phyloP scores from a whole-genome alignment of 2,888 invertebrate species.

The Drosophila crucigera region DNA sequence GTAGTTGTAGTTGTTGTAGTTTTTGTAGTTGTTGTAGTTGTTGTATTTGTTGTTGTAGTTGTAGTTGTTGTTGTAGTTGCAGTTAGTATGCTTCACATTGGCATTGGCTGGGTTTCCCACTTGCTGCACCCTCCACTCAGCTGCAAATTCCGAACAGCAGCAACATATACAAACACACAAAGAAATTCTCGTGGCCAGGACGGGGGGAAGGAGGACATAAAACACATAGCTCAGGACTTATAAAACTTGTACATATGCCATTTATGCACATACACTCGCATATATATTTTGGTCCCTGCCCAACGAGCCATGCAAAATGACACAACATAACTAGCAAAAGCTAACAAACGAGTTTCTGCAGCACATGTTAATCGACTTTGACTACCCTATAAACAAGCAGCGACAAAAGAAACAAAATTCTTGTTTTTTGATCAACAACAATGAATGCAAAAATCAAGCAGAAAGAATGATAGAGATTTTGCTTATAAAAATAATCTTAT shows the following conservation, averaged over 20 bases:
- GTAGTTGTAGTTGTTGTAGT: slow-evolving; percentile 3
- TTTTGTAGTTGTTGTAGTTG: slow-evolving; percentile 13
- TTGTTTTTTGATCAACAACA: neutral
- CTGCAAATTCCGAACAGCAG: slow-evolving; percentile 42
- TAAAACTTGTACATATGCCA: slow-evolving; percentile 48
- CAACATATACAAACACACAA: slow-evolving; percentile 23
- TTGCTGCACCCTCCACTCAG: slow-evolving; percentile 4
- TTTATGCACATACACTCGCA: slow-evolving; percentile 9
- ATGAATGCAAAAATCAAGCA: neutral
- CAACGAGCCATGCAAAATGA: slow-evolving; percentile 73
- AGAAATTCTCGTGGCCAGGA: slow-evolving; percentile 34
- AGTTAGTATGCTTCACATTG: slow-evolving; percentile 51
- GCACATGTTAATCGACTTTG: neutral
- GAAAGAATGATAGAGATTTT: neutral
- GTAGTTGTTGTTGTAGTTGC: slow-evolving; percentile 18
- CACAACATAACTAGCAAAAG: slow-evolving; percentile 44
- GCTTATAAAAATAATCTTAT: neutral
- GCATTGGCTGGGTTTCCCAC: slow-evolving; percentile 14
- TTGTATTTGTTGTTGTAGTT: neutral
- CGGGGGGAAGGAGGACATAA: slow-evolving; percentile 21
- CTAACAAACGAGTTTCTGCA: slow-evolving; percentile 5
- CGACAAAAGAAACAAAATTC: neutral
- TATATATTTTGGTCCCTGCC: slow-evolving; percentile 44
- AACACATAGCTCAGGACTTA: slow-evolving; percentile 28
- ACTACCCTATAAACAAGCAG: slow-evolving; percentile 9